A percentile compares a stretch with the other conserved stretches of the same genome.
Conservation (phyloP, 2,113 vertebrate species). For the Podarcis raffonei region DNA sequence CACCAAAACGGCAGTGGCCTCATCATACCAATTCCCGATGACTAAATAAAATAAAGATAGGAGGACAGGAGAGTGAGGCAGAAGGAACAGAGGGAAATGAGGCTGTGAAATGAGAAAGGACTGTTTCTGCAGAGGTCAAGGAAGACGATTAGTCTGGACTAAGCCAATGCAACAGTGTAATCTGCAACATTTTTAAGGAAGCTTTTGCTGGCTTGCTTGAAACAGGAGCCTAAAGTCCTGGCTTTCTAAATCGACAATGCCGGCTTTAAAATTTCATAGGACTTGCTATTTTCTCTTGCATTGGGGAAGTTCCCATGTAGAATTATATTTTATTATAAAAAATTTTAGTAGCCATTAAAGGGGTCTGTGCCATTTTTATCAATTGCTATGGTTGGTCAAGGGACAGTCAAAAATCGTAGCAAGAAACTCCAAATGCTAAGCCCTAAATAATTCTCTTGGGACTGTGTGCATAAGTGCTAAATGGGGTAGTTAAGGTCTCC, state of each 20-base stretch:
- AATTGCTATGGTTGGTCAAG: constrained; percentile 66
- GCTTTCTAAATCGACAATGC: constrained; percentile 76
- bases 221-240: constrained; percentile 72
- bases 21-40: constrained; percentile 58
- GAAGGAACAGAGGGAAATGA: constrained; percentile 69
- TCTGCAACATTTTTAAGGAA: constrained; percentile 77
- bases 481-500: constrained; percentile 32
- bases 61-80: constrained; percentile 66
- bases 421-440: constrained; percentile 71
- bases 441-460: constrained; percentile 31
- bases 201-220: constrained; percentile 71
- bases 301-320: constrained; percentile 64
- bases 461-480: constrained; percentile 22
- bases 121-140: constrained; percentile 68
- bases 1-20: constrained; percentile 52
- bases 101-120: constrained; percentile 74
- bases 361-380: constrained; percentile 68
- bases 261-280: constrained; percentile 77
- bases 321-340: constrained; percentile 76
- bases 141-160: constrained; percentile 71
- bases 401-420: constrained; percentile 64
- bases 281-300: constrained; percentile 73
- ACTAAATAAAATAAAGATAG: constrained; percentile 71
- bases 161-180: constrained; percentile 67
- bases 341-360: constrained; percentile 69